Evolutionary conservation across 2,888 invertebrate species (phyloP), one percentile per base, ranked within the genome.

Genomic region (Thelaira solivaga): DNA sequence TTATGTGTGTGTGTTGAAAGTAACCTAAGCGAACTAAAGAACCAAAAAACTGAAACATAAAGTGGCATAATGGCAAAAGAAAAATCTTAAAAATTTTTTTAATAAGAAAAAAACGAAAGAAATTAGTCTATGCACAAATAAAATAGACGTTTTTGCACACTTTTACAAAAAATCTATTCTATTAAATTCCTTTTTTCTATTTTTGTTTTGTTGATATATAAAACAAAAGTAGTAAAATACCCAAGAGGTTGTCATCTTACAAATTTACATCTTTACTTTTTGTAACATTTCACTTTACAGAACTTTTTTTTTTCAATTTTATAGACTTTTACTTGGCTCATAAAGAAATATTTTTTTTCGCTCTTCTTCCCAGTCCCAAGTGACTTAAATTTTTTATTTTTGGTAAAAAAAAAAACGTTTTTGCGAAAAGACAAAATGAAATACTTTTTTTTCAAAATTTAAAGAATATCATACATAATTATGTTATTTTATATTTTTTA

Each of bases 211-310:
- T 57, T 65, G 45, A 29, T 55, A 61, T 59, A 61, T 57, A 43
- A 45, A 53, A 72, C 16, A 55, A 36, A 45, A 64, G 36, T 29
- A 39, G 7, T 29, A 6, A 72, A 72, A 72, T 72, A 55, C 61
- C 72, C 76, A 39, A 49, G 41, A 49, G 72, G 72, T 47, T 39
- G 41, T 67, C 34, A 72, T 72, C 41, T 55, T 55, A n/a, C 18
- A 76, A 71, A 65, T 62, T 72, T 67, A 53, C 72, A 68, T 69
- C 5, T 47, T n/a, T n/a, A n/a, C 36, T 20, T 68, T 62, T 68
- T 49, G 5, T 10, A 39, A 64, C 31, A n/a, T 61, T 31, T 34
- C 47, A 11, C 13, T 39, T 57, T 39, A 22, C 11, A 24, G 13
- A 29, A 29, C 34, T 29, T 13, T n/a, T 24, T 8, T 51, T 41